Base-by-base conservation (phyloP, 2,113 vertebrate genomes). In the Ancistrus triradiatus region DNA sequence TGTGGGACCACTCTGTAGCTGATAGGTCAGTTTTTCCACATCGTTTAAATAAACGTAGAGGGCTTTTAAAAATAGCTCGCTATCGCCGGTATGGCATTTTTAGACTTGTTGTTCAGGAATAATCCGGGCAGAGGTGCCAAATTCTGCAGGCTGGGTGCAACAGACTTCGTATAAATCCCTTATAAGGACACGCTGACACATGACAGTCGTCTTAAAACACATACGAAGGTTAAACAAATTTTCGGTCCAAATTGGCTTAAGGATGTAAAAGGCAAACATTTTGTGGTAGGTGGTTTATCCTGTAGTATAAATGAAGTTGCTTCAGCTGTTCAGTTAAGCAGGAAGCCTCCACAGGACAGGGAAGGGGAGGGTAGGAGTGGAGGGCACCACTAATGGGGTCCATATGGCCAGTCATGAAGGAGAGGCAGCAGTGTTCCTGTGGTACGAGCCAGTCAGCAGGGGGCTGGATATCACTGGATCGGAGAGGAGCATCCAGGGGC, bases 351-450 rank as follows among this genome's bases (percentile, higher is more conserved):
- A 10, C 42, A 8, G 43, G 33, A 24, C 24, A 25, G 43, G 50
- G 37, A 25, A n/a, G 25, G 22, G 13, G 42, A 57, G 62, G 51
- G 56, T n/a, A 38, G 51, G 19, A 57, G 14, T 35, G 18, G 24
- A n/a, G 43, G 62, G 42, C 51, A 59, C 31, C 51, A 59, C 31
- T 76, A 74, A 76, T 70, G 25, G 46, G 15, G 60, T 50, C 59
- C 77, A 78, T 70, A 72, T 78, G 74, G 63, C 21, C 53, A 31
- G 53, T 56, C 59, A 43, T 42, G 53, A 21, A 50, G 55, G 48
- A 43, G 55, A 52, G 44, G 6, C 24, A 22, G 17, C 18, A 17
- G 52, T 3, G 10, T 14, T 49, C 51, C 28, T 25, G 6, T 43
- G 25, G 27, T 25, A 18, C 19, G 13, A 27, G 13, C 22, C 68